Percentiles rank a stretch among this genome's conserved stretches.
Evolutionary conservation across 1,140 invertebrate species (phyloP).

Genomic region (Periplaneta americana): DNA sequence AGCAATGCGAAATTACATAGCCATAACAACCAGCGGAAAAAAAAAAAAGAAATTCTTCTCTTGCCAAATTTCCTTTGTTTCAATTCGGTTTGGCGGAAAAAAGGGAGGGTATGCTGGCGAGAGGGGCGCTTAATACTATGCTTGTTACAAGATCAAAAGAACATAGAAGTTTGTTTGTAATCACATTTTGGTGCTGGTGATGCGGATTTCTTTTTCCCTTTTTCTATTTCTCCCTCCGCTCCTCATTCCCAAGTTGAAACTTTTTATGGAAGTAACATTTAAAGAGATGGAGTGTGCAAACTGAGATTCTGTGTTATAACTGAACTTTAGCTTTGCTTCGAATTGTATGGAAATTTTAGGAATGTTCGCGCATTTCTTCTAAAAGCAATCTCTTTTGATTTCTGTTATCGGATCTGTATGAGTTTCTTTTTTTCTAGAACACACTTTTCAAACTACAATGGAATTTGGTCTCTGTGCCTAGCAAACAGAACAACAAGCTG

Average conservation of each 20-base stretch:
- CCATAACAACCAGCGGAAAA: not conserved
- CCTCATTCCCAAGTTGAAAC: not conserved
- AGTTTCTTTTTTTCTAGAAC: too few relatives aligned
- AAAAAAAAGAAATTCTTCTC: not conserved
- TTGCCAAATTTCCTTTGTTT: not conserved
- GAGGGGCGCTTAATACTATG: not conserved
- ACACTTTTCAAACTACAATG: too few relatives aligned
- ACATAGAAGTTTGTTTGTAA: not conserved
- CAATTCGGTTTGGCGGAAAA: not conserved
- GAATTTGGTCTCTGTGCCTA: too few relatives aligned
- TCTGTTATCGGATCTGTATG: not conserved
- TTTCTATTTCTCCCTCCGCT: not conserved
- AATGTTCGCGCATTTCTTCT: not conserved
- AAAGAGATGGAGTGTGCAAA: not conserved
- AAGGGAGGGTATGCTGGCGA: not conserved
- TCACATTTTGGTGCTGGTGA: not conserved
- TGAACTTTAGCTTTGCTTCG: not conserved
- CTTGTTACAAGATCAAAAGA: not conserved
- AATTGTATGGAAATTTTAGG: not conserved
- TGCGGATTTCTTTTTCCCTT: not conserved
- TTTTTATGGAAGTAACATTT: not conserved
- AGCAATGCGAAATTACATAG: not conserved
- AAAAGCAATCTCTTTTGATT: not conserved
- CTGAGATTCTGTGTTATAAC: not conserved
- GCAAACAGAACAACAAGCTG: too few relatives aligned